Evolutionary conservation across 2,888 invertebrate genomes (phyloP).

Genomic region (Hecatera dysodea): DNA sequence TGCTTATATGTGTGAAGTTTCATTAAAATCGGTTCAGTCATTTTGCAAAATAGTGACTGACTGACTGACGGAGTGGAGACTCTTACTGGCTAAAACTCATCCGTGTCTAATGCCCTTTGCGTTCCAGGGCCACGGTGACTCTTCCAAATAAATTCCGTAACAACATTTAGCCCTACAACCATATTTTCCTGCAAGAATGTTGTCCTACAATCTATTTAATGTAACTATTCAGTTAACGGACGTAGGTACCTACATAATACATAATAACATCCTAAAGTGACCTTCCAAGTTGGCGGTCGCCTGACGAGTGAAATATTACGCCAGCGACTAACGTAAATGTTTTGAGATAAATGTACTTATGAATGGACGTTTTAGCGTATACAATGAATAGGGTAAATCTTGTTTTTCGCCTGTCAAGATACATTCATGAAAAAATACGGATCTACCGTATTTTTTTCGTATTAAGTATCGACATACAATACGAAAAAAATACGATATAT

Average conservation of each 20-base stretch:
- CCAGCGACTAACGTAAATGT: slow-evolving; percentile 9
- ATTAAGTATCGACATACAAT: too few relatives aligned
- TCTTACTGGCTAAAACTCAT: too few relatives aligned
- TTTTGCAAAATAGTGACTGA: too few relatives aligned
- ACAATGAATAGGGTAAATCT: background rate
- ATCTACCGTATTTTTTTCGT: background rate
- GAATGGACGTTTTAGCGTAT: slow-evolving; percentile 26
- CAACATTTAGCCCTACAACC: too few relatives aligned
- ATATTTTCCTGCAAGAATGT: background rate
- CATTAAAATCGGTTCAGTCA: too few relatives aligned
- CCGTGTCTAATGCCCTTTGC: too few relatives aligned
- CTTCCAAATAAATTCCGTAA: too few relatives aligned
- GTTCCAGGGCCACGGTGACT: too few relatives aligned
- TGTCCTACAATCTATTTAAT: background rate
- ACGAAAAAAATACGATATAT: too few relatives aligned
- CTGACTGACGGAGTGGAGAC: too few relatives aligned
- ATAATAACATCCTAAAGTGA: slow-evolving; percentile 11
- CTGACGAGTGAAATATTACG: slow-evolving; percentile 44
- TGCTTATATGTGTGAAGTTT: too few relatives aligned
- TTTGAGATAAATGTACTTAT: slow-evolving; percentile 24
- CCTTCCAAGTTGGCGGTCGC: slow-evolving; percentile 3
- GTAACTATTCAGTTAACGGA: slow-evolving; percentile 4
- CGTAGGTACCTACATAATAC: background rate
- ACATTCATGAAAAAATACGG: too few relatives aligned
- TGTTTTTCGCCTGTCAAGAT: background rate